Base-by-base conservation (phyloP, 2,113 vertebrate genomes). In the Corydoras sp. region DNA sequence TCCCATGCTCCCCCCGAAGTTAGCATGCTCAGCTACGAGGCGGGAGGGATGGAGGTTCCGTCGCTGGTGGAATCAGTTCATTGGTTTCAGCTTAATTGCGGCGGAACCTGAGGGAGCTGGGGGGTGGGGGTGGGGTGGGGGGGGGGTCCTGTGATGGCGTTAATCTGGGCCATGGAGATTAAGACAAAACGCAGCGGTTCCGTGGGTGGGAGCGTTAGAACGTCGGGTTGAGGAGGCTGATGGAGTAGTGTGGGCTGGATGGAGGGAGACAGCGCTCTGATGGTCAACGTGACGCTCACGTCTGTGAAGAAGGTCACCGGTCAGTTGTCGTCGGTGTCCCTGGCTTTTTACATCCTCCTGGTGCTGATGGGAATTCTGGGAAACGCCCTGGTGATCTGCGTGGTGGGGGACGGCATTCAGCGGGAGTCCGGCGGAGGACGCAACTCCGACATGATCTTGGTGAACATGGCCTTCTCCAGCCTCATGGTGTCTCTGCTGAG, bases 401-500 rank as follows among this genome's bases (percentile, higher is more conserved):
- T 90, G 12, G 85, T 90, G 10, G 84, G 88, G 0, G 79, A 82
- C 43, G 84, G 80, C 6, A 75, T 90, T 1, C 9, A 88, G 5
- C 71, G 68, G 11, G 81, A 86, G 3, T 72, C 64, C 0, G 63
- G 71, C 2, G 78, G 76, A 2, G 82, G 81, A 56, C 81, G 79
- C 0, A 85, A 78, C 77, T 91, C 90, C 0, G 89, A 92, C 54
- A 85, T 91, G 75, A 88, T 91, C 32, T 85, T 92, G 13, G 71
- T 88, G 6, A 91, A 92, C 85, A 85, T 92, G 86, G 85, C 89
- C 0, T 50, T 88, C 51, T 88, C 88, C 14, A 91, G 88, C 76
- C 77, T 92, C 65, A 77, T 91, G 72, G 82, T 92, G 62, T 90
- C 88, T 1, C 6, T 88, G 56, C 59, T 86, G 68, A 86, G 88